A percentile compares a stretch with the other conserved stretches of the same genome.
phyloP scores from a whole-genome alignment of 2,113 vertebrate species.

The Lethenteron camtschaticum region DNA sequence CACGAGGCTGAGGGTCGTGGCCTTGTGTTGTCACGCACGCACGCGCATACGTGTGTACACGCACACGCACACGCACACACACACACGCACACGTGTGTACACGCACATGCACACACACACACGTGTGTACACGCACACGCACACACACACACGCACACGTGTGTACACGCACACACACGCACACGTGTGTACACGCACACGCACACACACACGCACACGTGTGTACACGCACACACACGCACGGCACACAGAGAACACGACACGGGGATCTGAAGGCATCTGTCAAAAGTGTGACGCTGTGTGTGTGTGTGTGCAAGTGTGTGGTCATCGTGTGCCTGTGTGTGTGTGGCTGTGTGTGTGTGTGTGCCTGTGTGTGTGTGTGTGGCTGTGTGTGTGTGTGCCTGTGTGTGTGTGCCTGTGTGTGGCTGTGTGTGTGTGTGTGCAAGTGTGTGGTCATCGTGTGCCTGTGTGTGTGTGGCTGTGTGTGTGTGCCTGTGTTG shows the following conservation, averaged over 20 bases:
- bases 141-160: background rate
- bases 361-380: no score
- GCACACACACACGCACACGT: background rate
- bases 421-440: no score
- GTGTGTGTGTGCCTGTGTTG: no score
- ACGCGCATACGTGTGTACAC: background rate
- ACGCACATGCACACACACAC: background rate
- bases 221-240: background rate
- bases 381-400: no score
- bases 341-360: no score
- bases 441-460: no score
- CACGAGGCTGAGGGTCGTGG: background rate
- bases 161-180: background rate
- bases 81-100: background rate
- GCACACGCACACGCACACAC: background rate
- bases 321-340: no score
- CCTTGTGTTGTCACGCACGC: background rate
- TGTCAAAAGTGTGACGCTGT: background rate
- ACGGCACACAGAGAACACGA: background rate
- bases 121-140: background rate
- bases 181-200: background rate
- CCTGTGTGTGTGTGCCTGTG: no score
- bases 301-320: background rate
- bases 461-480: no score
- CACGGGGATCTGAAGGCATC: background rate